Evolutionary conservation across 2,888 invertebrate species (phyloP), one percentile per base, ranked within the genome.

Genomic region (Himalopsyche anomala): DNA sequence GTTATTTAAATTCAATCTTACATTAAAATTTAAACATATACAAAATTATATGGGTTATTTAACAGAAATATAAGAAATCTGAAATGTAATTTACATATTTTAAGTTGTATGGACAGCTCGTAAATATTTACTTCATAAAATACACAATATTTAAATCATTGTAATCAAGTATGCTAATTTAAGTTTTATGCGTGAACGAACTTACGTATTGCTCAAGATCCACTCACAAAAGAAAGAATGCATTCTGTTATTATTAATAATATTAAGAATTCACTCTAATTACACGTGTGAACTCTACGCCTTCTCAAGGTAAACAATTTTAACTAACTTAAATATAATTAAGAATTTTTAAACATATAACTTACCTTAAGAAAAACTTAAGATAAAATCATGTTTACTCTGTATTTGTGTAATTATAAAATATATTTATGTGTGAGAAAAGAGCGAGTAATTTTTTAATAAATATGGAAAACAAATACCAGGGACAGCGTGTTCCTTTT

Each of bases 401-500:
- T 15, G 38, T 74, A 38, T 28, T 28, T 28, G 28, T 74, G 74
- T 36, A 38, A 74, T 74, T 74, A 62, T 62, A 62, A 74, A 74
- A 74, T 74, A 74, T 74, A 74, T 74, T 74, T 74, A 74, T 74
- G 74, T 74, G 74, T 74, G 74, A 74, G 36, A 15, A 36, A 38
- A 74, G 51, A 51, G 51, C 15, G 51, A 15, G 15, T 51, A 2
- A 51, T 15, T 51, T 51, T 51, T 11, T 9, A 51, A 51, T 51
- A 12, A 51, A 51, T 51, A 15, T 51, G 3, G 4, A 15, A 15
- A 15, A 51, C 12, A 51, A 51, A 51, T 15, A 15, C 51, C 51
- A 51, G 51, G 51, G 15, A 51, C 12, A 51, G 15, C 8, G 15
- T 51, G 51, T 15, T 51, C 4, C 51, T 51, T 15, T 28, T 28